phyloP scores from a whole-genome alignment of 2,888 invertebrate species.

The Phlogophora meticulosa region DNA sequence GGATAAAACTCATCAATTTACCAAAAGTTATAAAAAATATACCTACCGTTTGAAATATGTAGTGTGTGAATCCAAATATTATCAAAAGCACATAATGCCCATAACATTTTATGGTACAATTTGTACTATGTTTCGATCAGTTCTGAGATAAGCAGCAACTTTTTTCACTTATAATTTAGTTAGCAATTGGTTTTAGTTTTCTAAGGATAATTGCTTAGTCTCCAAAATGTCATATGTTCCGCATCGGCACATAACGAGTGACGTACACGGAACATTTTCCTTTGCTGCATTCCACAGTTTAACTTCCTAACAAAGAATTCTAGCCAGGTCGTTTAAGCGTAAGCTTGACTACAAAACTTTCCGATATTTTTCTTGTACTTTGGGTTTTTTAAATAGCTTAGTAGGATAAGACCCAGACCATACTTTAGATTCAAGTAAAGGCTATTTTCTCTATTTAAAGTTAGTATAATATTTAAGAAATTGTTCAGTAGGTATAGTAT shows the following conservation, averaged over 20 bases:
- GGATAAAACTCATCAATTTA: not conserved
- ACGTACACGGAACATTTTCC: too few relatives aligned
- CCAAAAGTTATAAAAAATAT: not conserved
- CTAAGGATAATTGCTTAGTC: slow-evolving; percentile 8
- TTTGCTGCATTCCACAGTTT: too few relatives aligned
- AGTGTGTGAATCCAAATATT: slow-evolving; percentile 4
- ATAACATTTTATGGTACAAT: not conserved
- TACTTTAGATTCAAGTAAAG: slow-evolving; percentile 20
- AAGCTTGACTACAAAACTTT: slow-evolving; percentile 6
- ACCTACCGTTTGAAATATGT: not conserved
- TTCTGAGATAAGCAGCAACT: slow-evolving; percentile 29
- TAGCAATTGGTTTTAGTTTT: slow-evolving; percentile 1
- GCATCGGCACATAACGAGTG: too few relatives aligned
- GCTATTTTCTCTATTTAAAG: slow-evolving; percentile 21
- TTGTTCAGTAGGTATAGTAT: not conserved
- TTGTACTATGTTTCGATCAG: not conserved
- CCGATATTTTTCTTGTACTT: slow-evolving; percentile 13
- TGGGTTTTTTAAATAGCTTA: not conserved
- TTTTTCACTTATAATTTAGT: not conserved
- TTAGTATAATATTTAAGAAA: slow-evolving; percentile 25
- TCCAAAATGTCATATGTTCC: too few relatives aligned
- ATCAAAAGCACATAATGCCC: slow-evolving; percentile 7
- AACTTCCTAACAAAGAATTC: slow-evolving; percentile 11
- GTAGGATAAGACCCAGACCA: slow-evolving; percentile 2
- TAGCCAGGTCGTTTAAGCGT: slow-evolving; percentile 23